Conservation (phyloP, 2,113 vertebrate species). For the Paramisgurnus dabryanus region DNA sequence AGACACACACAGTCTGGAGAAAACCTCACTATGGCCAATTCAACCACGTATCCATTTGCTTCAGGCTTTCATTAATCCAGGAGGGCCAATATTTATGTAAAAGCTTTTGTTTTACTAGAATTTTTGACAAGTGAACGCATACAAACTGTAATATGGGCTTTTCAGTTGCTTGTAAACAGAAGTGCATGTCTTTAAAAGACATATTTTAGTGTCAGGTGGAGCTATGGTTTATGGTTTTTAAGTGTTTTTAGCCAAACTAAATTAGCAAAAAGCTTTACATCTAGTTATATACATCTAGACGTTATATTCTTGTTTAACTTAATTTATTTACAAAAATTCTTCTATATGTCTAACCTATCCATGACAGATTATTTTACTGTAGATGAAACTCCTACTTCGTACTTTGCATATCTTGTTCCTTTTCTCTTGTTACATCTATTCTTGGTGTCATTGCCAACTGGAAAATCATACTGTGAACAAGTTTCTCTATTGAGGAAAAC, state of each 20-base stretch:
- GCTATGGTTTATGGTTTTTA: too few relatives aligned
- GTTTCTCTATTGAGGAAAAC: conserved; percentile 38
- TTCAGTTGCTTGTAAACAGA: background rate
- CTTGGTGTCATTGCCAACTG: conserved; percentile 7
- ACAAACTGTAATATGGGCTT: conserved; percentile 12
- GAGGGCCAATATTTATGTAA: conserved; percentile 36
- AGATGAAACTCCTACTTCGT: too few relatives aligned
- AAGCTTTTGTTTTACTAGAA: conserved; percentile 27
- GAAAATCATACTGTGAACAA: conserved; percentile 24
- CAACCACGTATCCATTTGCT: conserved; percentile 40
- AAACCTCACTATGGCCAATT: conserved; percentile 23
- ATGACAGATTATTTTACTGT: conserved; percentile 8
- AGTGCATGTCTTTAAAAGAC: background rate
- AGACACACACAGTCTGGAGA: conserved; percentile 33
- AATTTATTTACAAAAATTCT: conserved; percentile 12
- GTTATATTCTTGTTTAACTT: background rate
- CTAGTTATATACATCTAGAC: too few relatives aligned
- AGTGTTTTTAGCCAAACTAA: too few relatives aligned
- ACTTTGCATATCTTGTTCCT: background rate
- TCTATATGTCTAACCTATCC: conserved; percentile 15
- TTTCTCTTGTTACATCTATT: conserved; percentile 7
- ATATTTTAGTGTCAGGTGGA: conserved; percentile 27
- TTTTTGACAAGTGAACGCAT: conserved; percentile 18
- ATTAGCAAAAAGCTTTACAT: too few relatives aligned
- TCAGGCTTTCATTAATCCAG: conserved; percentile 38